These are phyloP conservation scores for Cerastoderma edule DNA, from an alignment of 2,888 invertebrate species.

Conservation along the genomic window DNA sequence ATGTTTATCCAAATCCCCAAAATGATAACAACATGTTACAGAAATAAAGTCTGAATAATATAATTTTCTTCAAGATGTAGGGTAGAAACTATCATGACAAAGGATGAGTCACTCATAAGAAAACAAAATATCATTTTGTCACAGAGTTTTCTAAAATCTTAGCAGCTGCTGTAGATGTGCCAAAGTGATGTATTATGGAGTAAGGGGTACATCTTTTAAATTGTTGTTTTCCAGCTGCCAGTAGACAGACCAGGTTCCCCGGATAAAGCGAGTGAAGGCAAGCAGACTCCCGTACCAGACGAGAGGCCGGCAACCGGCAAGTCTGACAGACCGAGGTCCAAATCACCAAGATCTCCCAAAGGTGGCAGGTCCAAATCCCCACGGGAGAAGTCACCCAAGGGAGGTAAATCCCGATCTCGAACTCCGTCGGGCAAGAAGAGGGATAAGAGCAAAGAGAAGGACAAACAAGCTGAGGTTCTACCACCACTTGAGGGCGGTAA, in stretches of 20 bases:
- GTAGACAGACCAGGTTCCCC: conserved; percentile 73
- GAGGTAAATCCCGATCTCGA: conserved; percentile 68
- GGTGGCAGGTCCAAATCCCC: conserved; percentile 70
- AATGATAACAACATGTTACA: no score
- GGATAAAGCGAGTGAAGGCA: conserved; percentile 65
- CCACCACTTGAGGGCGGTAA: conserved; percentile 31
- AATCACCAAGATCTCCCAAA: conserved; percentile 65
- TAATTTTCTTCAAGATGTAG: no score
- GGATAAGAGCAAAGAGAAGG: conserved; percentile 74
- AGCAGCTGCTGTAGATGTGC: no score
- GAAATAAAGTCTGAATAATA: no score
- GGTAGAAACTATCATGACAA: no score
- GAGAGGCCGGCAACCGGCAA: conserved; percentile 68
- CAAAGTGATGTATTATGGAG: no score
- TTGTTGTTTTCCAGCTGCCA: conserved; percentile 70
- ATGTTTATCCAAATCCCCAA: no score
- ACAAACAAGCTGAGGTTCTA: conserved; percentile 59
- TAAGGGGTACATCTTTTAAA: no score
- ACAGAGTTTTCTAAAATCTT: no score
- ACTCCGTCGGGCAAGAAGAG: conserved; percentile 77
- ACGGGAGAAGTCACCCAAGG: conserved; percentile 70
- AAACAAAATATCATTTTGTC: no score
- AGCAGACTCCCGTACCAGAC: conserved; percentile 65
- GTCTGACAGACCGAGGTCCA: conserved; percentile 65
- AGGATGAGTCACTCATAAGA: no score